Evolutionary conservation across 1,140 invertebrate genomes (phyloP).

Genomic region (Uloborus diversus): DNA sequence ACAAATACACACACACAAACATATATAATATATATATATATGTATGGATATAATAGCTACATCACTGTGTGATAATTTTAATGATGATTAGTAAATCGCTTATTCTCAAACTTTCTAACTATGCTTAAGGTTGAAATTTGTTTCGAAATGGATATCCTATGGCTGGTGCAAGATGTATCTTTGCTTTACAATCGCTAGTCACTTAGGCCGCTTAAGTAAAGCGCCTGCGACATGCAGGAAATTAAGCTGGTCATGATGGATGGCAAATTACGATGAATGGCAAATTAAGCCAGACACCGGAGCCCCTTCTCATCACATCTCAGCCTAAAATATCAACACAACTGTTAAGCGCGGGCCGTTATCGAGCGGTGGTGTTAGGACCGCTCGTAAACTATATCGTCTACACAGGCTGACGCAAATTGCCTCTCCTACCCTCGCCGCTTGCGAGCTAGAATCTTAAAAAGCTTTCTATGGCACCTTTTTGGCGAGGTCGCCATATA

Average conservation of each 20-base stretch:
- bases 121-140: no score
- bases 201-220: no score
- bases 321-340: neutral
- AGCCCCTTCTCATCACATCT: neutral
- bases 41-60: no score
- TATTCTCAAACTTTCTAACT: no score
- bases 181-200: no score
- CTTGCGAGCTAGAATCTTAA: neutral
- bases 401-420: neutral
- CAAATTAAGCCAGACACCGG: constrained; percentile 1
- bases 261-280: neutral
- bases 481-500: neutral
- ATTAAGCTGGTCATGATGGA: neutral
- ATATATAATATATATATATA: no score
- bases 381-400: neutral
- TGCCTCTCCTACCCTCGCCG: neutral
- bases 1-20: no score
- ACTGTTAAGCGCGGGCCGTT: neutral
- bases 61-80: no score
- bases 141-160: no score
- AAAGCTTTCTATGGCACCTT: neutral
- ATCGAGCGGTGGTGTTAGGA: neutral
- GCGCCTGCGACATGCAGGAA: no score
- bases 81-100: no score
- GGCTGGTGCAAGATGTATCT: no score